phyloP scores from a whole-genome alignment of 2,797 vertebrate species.

The Crocodylus rhombifer region DNA sequence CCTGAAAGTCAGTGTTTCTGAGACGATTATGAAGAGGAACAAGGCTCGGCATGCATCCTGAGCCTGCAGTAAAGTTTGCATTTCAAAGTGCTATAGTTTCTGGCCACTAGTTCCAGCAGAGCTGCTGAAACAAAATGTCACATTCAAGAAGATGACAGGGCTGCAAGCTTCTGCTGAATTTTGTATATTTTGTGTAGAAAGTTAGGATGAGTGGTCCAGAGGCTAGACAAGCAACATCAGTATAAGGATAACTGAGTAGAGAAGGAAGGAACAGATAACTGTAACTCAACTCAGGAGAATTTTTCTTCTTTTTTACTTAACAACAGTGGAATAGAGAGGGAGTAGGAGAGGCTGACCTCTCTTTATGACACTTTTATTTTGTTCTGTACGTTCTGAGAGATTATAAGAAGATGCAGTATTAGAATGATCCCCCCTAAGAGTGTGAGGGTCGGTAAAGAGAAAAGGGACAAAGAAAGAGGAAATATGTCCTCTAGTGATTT shows the following conservation, averaged over 20 bases:
- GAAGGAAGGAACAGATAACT: background rate
- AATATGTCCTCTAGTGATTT: background rate
- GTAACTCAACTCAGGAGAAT: background rate
- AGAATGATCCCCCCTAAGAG: background rate
- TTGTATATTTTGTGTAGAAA: background rate
- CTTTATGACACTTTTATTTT: background rate
- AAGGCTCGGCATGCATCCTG: background rate
- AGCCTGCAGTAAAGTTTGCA: background rate
- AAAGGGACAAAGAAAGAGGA: fast-evolving
- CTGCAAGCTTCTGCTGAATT: background rate
- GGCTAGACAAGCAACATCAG: background rate
- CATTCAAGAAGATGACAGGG: background rate
- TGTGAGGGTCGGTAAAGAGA: background rate
- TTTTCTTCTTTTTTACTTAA: background rate
- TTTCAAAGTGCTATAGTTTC: background rate
- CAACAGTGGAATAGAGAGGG: background rate
- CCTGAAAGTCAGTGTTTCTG: background rate
- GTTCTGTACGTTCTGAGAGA: background rate
- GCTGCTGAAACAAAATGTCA: background rate
- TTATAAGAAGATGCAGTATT: background rate
- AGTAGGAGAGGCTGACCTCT: background rate
- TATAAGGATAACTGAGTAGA: background rate
- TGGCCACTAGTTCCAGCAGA: background rate
- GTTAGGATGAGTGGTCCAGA: background rate
- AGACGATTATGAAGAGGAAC: background rate